Conservation (phyloP, 2,797 vertebrate species). For the Cryptoprocta ferox region DNA sequence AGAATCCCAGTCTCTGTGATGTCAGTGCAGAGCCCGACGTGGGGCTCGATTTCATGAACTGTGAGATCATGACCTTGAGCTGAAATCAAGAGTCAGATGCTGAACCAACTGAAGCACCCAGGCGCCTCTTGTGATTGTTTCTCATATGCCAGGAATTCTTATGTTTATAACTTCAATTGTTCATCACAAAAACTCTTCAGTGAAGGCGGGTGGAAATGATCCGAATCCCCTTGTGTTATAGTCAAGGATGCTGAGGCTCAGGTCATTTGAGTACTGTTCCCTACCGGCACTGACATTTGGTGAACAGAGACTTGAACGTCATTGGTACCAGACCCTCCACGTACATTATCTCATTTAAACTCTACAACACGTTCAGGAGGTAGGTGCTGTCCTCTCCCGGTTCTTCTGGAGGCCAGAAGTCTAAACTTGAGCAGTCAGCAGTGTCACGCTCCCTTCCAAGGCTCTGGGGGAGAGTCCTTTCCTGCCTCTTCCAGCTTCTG, state of each 20-base stretch:
- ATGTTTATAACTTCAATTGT: not conserved
- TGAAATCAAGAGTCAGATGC: too few species aligned
- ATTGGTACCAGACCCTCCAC: not conserved
- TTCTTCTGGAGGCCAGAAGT: not conserved
- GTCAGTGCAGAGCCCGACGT: too few species aligned
- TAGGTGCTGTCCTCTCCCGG: not conserved
- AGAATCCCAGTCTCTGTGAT: too few species aligned
- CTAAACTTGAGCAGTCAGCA: not conserved
- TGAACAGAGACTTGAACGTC: not conserved
- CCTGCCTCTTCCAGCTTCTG: not conserved
- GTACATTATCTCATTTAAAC: not conserved
- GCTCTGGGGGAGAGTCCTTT: not conserved
- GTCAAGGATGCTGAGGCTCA: not conserved
- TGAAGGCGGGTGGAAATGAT: not conserved
- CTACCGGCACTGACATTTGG: not conserved
- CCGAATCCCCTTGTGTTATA: not conserved
- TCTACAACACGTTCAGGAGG: fast-evolving
- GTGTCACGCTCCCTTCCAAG: not conserved
- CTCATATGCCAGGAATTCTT: not conserved
- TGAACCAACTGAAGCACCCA: too few species aligned
- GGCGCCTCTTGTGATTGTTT: not conserved
- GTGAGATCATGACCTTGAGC: too few species aligned
- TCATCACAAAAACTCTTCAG: not conserved
- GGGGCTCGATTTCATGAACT: too few species aligned
- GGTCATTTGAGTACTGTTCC: not conserved